phyloP scores from a whole-genome alignment of 2,888 invertebrate species.

The Hemicrepidius hirtus region DNA sequence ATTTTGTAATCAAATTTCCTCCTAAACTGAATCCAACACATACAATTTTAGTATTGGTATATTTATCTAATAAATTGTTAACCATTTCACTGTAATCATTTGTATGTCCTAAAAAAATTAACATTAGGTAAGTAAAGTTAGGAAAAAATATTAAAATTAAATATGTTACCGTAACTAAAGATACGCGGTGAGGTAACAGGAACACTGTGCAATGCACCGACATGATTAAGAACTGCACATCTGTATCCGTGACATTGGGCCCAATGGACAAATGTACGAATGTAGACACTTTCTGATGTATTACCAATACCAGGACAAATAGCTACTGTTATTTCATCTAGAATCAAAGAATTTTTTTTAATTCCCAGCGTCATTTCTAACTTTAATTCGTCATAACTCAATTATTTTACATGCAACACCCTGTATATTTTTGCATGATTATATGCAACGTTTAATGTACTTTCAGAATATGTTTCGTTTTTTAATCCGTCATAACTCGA shows the following conservation, averaged over 20 bases:
- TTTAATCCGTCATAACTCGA: no score
- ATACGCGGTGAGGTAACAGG: slow-evolving; percentile 91
- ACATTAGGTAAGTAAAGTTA: slow-evolving; percentile 45
- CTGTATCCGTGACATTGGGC: slow-evolving; percentile 94
- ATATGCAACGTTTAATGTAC: no score
- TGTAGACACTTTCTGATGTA: slow-evolving; percentile 95
- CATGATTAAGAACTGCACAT: slow-evolving; percentile 94
- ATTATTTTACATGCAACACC: no score
- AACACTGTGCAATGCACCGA: slow-evolving; percentile 90
- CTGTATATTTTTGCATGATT: no score
- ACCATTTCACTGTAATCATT: slow-evolving; percentile 92
- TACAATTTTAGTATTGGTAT: slow-evolving; percentile 85
- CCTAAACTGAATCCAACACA: slow-evolving; percentile 95
- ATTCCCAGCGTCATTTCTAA: no score
- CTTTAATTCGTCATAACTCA: no score
- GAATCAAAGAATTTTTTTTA: slow-evolving; percentile 57
- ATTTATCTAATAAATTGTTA: slow-evolving; percentile 81
- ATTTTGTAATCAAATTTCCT: slow-evolving; percentile 94
- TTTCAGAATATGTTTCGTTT: no score
- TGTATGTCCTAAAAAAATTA: slow-evolving; percentile 82
- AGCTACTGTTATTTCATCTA: slow-evolving; percentile 91
- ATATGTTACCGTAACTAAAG: slow-evolving; percentile 89
- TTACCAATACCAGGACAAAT: slow-evolving; percentile 96
- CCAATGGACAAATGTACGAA: slow-evolving; percentile 93
- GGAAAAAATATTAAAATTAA: neutral